Evolutionary conservation across 2,797 vertebrate genomes (phyloP).

Genomic region (Enteromius treurensis): DNA sequence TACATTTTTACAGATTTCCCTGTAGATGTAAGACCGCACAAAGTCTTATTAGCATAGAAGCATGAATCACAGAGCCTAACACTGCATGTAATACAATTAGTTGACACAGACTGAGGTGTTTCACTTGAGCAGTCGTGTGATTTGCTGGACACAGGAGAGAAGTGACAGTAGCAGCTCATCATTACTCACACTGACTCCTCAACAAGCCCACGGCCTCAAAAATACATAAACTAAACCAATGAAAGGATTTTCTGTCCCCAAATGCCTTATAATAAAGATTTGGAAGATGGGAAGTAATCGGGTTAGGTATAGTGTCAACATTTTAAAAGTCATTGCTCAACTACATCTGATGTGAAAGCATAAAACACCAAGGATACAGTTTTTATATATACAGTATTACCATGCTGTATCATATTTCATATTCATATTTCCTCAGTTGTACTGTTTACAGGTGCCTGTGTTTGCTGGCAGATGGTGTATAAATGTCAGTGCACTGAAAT

Average conservation of each 20-base stretch:
- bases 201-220: neutral
- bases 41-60: neutral
- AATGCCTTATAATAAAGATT: neutral
- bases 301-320: neutral
- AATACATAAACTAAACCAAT: too few species aligned
- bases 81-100: neutral
- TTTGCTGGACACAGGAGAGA: neutral
- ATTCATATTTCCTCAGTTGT: neutral
- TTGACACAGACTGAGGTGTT: neutral
- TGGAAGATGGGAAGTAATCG: neutral
- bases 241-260: neutral
- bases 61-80: neutral
- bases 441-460: neutral
- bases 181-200: neutral
- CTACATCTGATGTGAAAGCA: neutral
- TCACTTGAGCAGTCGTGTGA: constrained; percentile 8
- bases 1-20: too few species aligned
- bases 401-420: neutral
- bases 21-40: neutral
- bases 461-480: neutral
- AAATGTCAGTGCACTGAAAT: neutral
- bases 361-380: neutral
- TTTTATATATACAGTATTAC: neutral
- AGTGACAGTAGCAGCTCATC: constrained; percentile 14
- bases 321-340: neutral